These are phyloP conservation scores for Thalassaphorura encarpata DNA, from an alignment of 1,140 invertebrate genomes.

Conservation along the genomic window DNA sequence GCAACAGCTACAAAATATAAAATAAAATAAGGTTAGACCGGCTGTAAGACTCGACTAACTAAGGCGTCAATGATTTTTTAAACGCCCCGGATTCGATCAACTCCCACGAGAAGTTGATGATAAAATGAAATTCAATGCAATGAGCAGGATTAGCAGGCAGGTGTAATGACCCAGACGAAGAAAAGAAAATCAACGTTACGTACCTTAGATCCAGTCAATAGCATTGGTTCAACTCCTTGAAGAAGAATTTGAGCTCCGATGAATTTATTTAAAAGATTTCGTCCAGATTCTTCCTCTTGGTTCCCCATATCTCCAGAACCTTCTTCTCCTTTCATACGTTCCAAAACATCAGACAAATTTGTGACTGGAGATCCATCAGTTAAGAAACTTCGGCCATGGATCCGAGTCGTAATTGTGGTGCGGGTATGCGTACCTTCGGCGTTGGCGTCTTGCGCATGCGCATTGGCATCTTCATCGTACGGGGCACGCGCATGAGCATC, in stretches of 20 bases:
- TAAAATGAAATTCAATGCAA: no score
- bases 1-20: no score
- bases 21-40: no score
- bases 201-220: conserved; percentile 13
- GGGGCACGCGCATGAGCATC: no score
- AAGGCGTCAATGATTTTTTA: no score
- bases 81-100: no score
- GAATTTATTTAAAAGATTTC: conserved; percentile 64
- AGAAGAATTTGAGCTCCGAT: conserved; percentile 59
- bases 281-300: conserved; percentile 48
- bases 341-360: conserved; percentile 58
- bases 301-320: conserved; percentile 20
- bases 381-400: conserved; percentile 21
- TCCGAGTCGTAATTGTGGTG: background rate
- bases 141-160: no score
- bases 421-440: background rate
- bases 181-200: background rate
- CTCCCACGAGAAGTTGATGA: no score
- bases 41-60: no score
- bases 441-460: background rate
- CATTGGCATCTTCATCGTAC: background rate
- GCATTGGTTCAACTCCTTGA: conserved; percentile 51
- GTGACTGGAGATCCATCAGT: conserved; percentile 52
- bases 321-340: conserved; percentile 56
- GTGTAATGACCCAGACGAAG: no score